Conservation (phyloP, 2,113 vertebrate species). For the Barbus barbus region DNA sequence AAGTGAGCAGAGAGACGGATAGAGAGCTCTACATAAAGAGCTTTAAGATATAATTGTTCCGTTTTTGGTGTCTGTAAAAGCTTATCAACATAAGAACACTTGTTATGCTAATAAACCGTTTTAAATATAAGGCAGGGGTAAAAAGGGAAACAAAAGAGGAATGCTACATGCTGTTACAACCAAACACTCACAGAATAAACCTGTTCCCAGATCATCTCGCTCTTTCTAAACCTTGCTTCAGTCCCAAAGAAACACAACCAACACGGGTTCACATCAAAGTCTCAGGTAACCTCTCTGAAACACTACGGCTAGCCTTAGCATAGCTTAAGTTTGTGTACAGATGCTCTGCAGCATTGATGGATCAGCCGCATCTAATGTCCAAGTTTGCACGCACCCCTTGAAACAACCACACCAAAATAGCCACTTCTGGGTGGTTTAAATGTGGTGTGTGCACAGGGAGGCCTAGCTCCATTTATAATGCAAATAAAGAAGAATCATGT, state of each 20-base stretch:
- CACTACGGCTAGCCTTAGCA: conserved; percentile 77
- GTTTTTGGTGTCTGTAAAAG: conserved; percentile 35
- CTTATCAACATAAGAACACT: conserved; percentile 34
- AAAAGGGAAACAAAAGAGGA: conserved; percentile 20
- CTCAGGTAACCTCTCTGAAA: conserved; percentile 68
- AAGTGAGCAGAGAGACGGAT: conserved; percentile 10
- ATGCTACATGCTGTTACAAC: background rate
- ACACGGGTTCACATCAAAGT: conserved; percentile 71
- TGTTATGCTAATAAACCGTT: conserved; percentile 37
- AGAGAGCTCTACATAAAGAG: conserved; percentile 20
- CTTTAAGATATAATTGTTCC: conserved; percentile 35
- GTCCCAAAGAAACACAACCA: background rate
- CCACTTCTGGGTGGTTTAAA: background rate
- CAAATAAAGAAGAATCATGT: background rate
- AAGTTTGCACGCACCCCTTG: conserved; percentile 50
- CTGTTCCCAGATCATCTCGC: background rate
- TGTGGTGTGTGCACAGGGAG: background rate
- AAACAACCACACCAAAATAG: conserved; percentile 17
- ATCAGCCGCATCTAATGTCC: conserved; percentile 72
- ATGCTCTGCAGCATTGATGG: conserved; percentile 74
- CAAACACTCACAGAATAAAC: conserved; percentile 14
- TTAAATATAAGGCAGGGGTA: conserved; percentile 3
- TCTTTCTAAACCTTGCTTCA: background rate
- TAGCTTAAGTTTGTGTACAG: conserved; percentile 81
- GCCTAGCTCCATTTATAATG: conserved; percentile 16